Evolutionary conservation across 2,888 invertebrate genomes (phyloP).

Genomic region (Timandra comae): DNA sequence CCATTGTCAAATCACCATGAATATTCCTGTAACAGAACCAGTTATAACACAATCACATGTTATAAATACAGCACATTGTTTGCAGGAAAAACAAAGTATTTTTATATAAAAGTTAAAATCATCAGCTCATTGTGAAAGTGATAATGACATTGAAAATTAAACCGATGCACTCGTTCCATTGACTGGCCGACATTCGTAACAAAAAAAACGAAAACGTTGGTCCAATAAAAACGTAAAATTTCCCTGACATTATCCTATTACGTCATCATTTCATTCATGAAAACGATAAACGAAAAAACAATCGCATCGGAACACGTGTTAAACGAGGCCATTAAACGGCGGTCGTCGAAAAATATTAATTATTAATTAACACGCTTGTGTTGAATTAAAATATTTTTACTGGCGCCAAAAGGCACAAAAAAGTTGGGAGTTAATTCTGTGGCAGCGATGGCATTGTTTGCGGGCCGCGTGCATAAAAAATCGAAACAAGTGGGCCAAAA

Average conservation of each 20-base stretch:
- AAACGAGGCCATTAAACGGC: constrained; percentile 65
- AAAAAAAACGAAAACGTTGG: constrained; percentile 62
- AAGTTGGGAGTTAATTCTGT: constrained; percentile 71
- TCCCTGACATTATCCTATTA: constrained; percentile 75
- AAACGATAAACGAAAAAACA: constrained; percentile 68
- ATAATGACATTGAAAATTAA: constrained; percentile 76
- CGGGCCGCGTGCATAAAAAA: constrained; percentile 69
- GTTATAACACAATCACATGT: no score
- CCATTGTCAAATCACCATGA: neutral
- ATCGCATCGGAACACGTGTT: constrained; percentile 70
- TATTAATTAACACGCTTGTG: constrained; percentile 68
- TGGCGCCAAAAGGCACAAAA: constrained; percentile 65
- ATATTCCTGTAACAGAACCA: no score
- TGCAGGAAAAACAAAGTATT: no score
- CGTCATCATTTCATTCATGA: constrained; percentile 75
- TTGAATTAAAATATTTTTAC: constrained; percentile 75
- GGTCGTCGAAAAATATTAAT: constrained; percentile 73
- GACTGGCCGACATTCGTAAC: constrained; percentile 58
- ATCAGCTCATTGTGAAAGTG: constrained; percentile 68
- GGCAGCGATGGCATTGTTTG: constrained; percentile 74
- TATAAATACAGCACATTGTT: no score
- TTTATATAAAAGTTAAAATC: constrained; percentile 20
- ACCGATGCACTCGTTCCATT: constrained; percentile 68
- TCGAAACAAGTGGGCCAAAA: constrained; percentile 59
- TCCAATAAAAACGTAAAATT: constrained; percentile 75